Evolutionary conservation across 2,888 invertebrate genomes (phyloP).

Genomic region (Hemistola chrysoprasaria): DNA sequence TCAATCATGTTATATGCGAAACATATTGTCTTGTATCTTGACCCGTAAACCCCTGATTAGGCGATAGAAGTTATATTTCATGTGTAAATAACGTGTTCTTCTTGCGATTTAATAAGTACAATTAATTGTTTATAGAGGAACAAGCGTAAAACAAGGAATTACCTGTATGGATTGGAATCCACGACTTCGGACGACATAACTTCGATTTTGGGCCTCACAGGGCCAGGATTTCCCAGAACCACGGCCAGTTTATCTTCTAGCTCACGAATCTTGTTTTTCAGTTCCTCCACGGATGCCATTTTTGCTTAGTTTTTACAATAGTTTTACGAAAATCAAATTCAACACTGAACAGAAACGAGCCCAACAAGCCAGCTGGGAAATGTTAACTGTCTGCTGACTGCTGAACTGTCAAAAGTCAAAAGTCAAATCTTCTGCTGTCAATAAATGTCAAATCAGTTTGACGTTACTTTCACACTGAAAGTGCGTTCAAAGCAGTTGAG

Average conservation of each 20-base stretch:
- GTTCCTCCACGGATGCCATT: conserved; percentile 84
- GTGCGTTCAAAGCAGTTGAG: too few relatives aligned
- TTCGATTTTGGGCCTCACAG: conserved; percentile 88
- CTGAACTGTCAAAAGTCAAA: too few relatives aligned
- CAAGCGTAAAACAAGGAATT: conserved; percentile 32
- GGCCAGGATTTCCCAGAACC: conserved; percentile 59
- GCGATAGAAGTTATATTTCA: too few relatives aligned
- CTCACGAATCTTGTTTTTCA: conserved; percentile 83
- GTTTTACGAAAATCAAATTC: conserved; percentile 1
- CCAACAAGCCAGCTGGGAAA: not conserved
- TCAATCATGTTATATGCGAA: not conserved
- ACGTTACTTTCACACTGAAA: too few relatives aligned
- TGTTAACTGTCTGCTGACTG: not conserved
- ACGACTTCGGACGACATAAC: conserved; percentile 98
- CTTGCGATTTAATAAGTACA: too few relatives aligned
- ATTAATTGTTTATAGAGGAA: too few relatives aligned
- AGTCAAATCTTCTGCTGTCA: too few relatives aligned
- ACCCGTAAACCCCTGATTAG: too few relatives aligned
- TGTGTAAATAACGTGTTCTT: too few relatives aligned
- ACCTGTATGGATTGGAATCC: conserved; percentile 99
- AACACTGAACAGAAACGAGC: too few relatives aligned
- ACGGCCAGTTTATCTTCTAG: conserved; percentile 84
- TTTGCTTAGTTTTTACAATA: conserved; percentile 39
- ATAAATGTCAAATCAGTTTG: too few relatives aligned
- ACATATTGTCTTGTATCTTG: conserved; percentile 4